Percentiles rank a stretch among this genome's conserved stretches.
These are phyloP conservation scores for Danaus plexippus DNA, from an alignment of 1,140 invertebrate species.

Conservation along the genomic window DNA sequence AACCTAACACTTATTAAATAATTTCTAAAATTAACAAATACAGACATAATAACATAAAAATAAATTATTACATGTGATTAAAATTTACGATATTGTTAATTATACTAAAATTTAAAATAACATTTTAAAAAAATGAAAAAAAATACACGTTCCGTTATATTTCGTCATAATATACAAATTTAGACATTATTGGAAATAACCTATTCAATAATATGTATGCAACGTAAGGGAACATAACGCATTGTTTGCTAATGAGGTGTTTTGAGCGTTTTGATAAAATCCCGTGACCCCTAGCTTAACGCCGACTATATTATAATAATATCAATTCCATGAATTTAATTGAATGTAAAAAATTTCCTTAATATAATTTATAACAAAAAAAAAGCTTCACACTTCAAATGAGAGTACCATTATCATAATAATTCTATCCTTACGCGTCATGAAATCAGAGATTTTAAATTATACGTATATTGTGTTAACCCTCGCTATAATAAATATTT, in stretches of 20 bases:
- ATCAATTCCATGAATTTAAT: too few relatives aligned
- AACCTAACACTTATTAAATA: too few relatives aligned
- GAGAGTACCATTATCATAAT: too few relatives aligned
- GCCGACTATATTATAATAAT: conserved; percentile 17
- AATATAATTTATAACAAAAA: conserved; percentile 4
- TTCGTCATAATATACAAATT: background rate
- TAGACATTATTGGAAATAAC: background rate
- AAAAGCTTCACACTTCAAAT: background rate
- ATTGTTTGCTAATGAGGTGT: conserved; percentile 18
- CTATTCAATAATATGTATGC: conserved; percentile 1
- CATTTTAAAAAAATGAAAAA: too few relatives aligned
- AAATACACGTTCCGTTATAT: background rate
- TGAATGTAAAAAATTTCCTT: background rate
- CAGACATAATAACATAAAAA: background rate
- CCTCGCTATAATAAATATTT: too few relatives aligned
- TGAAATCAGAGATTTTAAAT: too few relatives aligned
- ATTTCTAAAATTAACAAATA: too few relatives aligned
- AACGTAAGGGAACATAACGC: conserved; percentile 2
- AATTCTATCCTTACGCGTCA: too few relatives aligned
- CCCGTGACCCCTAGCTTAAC: conserved; percentile 10
- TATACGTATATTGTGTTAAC: too few relatives aligned
- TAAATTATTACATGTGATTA: background rate
- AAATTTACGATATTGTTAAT: conserved; percentile 3
- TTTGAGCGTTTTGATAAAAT: conserved; percentile 15
- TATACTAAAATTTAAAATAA: too few relatives aligned